Percentiles rank a stretch among this genome's conserved stretches.
Evolutionary conservation across 2,888 invertebrate species (phyloP).

Genomic region (Thereva nobilitata): DNA sequence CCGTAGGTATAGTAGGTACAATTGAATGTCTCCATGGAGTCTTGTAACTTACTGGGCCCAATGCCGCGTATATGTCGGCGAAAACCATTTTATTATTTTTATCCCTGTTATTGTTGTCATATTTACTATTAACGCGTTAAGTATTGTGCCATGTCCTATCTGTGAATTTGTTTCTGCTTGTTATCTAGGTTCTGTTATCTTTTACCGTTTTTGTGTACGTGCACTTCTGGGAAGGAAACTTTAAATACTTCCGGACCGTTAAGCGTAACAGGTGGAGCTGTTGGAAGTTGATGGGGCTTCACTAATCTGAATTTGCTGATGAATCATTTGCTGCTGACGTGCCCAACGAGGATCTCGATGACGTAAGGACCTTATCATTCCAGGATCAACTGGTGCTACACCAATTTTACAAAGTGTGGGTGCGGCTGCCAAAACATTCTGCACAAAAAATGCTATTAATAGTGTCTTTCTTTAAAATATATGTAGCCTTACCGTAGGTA

Average conservation of each 20-base stretch:
- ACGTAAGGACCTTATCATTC: slow-evolving; percentile 57
- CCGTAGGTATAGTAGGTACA: too few relatives aligned
- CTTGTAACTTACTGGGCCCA: too few relatives aligned
- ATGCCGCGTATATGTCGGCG: not conserved
- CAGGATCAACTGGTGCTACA: slow-evolving; percentile 63
- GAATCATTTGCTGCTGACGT: slow-evolving; percentile 54
- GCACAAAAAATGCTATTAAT: not conserved
- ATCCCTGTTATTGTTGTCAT: slow-evolving; percentile 10
- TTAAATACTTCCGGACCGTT: too few relatives aligned
- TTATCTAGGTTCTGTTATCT: slow-evolving; percentile 8
- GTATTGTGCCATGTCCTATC: slow-evolving; percentile 9
- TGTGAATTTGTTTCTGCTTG: slow-evolving; percentile 13
- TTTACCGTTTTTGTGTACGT: slow-evolving; percentile 6
- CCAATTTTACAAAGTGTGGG: slow-evolving; percentile 52
- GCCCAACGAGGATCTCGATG: slow-evolving; percentile 58
- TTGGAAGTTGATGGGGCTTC: slow-evolving; percentile 4
- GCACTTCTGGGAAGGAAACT: not conserved
- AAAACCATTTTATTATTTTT: slow-evolving; percentile 17
- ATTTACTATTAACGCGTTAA: slow-evolving; percentile 14
- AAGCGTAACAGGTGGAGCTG: too few relatives aligned
- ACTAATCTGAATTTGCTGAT: slow-evolving; percentile 43
- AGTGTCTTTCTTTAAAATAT: not conserved
- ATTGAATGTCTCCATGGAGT: too few relatives aligned
- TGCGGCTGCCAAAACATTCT: slow-evolving; percentile 32
- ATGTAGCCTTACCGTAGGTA: slow-evolving; percentile 6